A percentile compares a stretch with the other conserved stretches of the same genome.
These are phyloP conservation scores for Lepus americanus DNA, from an alignment of 2,113 vertebrate species.

Conservation along the genomic window DNA sequence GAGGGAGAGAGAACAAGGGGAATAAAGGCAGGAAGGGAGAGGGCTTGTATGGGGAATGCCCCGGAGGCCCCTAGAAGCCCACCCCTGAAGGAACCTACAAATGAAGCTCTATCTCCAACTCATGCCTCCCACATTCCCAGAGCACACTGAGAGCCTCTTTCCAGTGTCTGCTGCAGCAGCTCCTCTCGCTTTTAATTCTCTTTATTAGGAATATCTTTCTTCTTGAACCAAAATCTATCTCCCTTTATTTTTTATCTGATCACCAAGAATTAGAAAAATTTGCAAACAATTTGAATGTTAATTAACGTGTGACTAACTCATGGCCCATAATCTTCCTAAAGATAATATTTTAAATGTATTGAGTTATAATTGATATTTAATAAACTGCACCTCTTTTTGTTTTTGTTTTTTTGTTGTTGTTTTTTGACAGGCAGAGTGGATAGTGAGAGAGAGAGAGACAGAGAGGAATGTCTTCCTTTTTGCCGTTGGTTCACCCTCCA, in stretches of 20 bases:
- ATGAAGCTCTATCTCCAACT: not conserved
- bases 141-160: not conserved
- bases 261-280: not conserved
- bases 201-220: constrained; percentile 14
- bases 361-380: constrained; percentile 37
- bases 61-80: not conserved
- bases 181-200: not conserved
- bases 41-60: not conserved
- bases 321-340: not conserved
- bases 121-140: not conserved
- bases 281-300: not conserved
- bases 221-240: not conserved
- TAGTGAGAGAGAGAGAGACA: too few relatives aligned
- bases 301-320: not conserved
- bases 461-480: too few relatives aligned
- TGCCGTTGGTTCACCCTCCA: too few relatives aligned
- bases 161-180: not conserved
- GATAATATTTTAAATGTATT: not conserved
- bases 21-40: not conserved
- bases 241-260: constrained; percentile 5
- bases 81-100: not conserved
- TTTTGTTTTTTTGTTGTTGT: too few relatives aligned
- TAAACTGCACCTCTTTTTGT: not conserved
- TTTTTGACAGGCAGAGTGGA: too few relatives aligned
- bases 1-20: not conserved